Evolutionary conservation across 2,113 vertebrate species (phyloP), one percentile per base, ranked within the genome.

Genomic region (Serilophus lunatus): DNA sequence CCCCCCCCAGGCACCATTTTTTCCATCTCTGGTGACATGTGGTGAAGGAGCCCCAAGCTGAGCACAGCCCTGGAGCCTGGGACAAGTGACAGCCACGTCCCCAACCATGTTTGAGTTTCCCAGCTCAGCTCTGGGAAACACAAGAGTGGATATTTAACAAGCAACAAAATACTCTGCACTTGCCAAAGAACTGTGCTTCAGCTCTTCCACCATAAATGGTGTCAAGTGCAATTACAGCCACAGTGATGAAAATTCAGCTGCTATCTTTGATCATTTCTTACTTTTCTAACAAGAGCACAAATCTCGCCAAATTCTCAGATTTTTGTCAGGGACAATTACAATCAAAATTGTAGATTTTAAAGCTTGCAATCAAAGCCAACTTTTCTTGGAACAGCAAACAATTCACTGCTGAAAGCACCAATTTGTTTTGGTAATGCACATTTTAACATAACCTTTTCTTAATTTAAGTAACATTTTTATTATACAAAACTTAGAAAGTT

Each of bases 251-350:
- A 96, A 96, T 94, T 75, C 9, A 96, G 94, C 95, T 96, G 92
- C 84, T 97, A 96, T 95, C 96, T 97, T 96, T 96, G 95, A 97
- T 95, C 77, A 85, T 40, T 95, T 65, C 95, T 94, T 86, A 72
- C 92, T 98, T 96, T 96, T 86, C 82, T 88, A 97, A 97, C 64
- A 95, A 95, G 94, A 85, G 65, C 63, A 85, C 77, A 92, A 92
- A 96, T 95, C 95, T 95, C 1, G 40, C 96, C 98, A 97, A 96
- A 97, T 88, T 92, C 96, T 91, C 91, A 94, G 96, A 95, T 96
- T 97, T 96, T 92, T 97, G 97, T 98, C 97, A 98, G 92, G 85
- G 76, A 79, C 53, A 95, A 98, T 98, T 96, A 98, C 80, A 66
- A 80, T 98, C 95, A 96, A 83, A 97, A 86, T 9, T 81, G 61